Conservation (phyloP, 2,797 vertebrate genomes). For the Podargus strigoides region DNA sequence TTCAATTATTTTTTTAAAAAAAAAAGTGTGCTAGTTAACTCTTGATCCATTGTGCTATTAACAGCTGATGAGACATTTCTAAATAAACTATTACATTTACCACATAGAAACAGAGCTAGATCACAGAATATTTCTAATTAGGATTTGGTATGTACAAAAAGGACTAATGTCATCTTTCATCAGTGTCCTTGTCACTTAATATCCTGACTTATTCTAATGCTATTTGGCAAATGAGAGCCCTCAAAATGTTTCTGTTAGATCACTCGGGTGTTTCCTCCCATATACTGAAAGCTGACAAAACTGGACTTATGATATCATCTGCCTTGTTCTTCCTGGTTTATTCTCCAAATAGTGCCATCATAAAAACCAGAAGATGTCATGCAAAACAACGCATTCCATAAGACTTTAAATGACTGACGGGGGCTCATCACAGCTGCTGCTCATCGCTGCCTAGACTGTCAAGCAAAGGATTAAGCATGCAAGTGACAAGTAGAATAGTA, state of each 20-base stretch:
- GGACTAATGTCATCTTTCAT: not conserved
- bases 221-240: not conserved
- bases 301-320: not conserved
- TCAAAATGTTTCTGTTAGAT: not conserved
- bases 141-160: not conserved
- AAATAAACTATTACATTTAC: not conserved
- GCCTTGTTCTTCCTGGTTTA: not conserved
- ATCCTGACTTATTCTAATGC: not conserved
- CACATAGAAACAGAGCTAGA: not conserved
- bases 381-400: not conserved
- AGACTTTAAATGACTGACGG: not conserved
- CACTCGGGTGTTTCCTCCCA: not conserved
- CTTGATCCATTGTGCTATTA: constrained; percentile 3
- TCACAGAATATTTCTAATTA: not conserved
- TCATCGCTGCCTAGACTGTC: not conserved
- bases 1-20: not conserved
- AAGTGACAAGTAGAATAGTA: not conserved
- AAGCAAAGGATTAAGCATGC: not conserved
- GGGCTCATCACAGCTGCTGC: not conserved
- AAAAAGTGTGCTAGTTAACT: not conserved
- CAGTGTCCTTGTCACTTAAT: not conserved
- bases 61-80: not conserved
- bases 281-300: not conserved
- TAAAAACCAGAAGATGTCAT: not conserved
- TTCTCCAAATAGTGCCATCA: not conserved